phyloP scores from a whole-genome alignment of 1,140 invertebrate genomes.

The Eueides isabella region DNA sequence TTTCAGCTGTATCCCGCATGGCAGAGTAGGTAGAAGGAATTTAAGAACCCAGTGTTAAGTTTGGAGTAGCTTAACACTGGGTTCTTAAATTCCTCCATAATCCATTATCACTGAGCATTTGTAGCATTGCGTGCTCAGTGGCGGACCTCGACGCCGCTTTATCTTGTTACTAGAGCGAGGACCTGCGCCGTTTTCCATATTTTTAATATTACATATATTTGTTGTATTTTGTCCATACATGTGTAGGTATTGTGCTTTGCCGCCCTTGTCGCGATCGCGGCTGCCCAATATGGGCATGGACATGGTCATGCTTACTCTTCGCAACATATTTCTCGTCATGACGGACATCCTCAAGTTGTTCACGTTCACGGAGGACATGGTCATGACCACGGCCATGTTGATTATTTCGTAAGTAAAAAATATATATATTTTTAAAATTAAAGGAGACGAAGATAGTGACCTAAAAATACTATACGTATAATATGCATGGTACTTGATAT shows the following conservation, averaged over 20 bases:
- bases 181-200: too few species aligned
- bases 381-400: conserved; percentile 35
- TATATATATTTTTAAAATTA: neutral
- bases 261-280: conserved; percentile 22
- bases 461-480: neutral
- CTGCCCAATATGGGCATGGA: conserved; percentile 34
- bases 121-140: too few species aligned
- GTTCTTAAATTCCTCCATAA: too few species aligned
- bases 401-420: conserved; percentile 54
- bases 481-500: neutral
- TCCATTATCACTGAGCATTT: too few species aligned
- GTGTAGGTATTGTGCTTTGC: conserved; percentile 35
- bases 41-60: too few species aligned
- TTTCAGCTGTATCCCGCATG: too few species aligned
- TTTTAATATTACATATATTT: too few species aligned
- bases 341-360: conserved; percentile 42
- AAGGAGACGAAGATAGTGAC: too few species aligned
- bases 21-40: too few species aligned
- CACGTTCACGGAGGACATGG: conserved; percentile 35
- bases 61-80: too few species aligned
- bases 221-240: neutral
- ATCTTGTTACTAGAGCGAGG: too few species aligned
- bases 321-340: conserved; percentile 39
- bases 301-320: conserved; percentile 38
- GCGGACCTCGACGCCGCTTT: too few species aligned